Evolutionary conservation across 92 coral and sea anemone genomes (phyloP), one percentile per base, ranked within the genome.

Genomic region (Nematostella vectensis): DNA sequence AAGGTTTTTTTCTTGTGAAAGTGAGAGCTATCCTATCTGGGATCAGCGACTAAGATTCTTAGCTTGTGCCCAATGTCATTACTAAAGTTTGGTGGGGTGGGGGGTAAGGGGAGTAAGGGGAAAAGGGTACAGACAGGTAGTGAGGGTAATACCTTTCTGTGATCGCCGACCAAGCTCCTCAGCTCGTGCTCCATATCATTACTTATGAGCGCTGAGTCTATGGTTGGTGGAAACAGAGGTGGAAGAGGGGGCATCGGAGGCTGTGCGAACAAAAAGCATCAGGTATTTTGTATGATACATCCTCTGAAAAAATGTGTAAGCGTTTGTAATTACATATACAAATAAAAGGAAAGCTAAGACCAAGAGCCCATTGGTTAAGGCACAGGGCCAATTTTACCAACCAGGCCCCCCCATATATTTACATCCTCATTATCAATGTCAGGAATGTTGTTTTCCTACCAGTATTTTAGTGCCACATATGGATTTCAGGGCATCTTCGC

Each of bases 101-200:
- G 76, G 9, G 88, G 88, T 3, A 73, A 76, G 53, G 93, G 58
- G 0, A 91, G 98, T n/a, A n/a, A n/a, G n/a, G n/a, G n/a, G n/a
- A n/a, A n/a, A n/a, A n/a, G n/a, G n/a, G n/a, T n/a, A n/a, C n/a
- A n/a, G n/a, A n/a, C n/a, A 33, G 40, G 40, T 6, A 33, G 6
- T 6, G 15, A 33, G 15, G 40, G 6, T 6, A 6, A 33, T 54
- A 88, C 98, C 93, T 80, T 75, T 68, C 98, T 78, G 21, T 86
- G 84, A 37, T 91, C 98, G 10, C 82, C 75, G 15, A 86, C 88
- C 12, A 91, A 70, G 27, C 83, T 67, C 27, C 98, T 62, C 29
- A 91, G 72, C 58, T 83, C 89, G 68, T 91, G 58, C 49, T 91
- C 98, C 85, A 91, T 86, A 44, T 91, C 96, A 50, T 91, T 91